phyloP scores from a whole-genome alignment of 2,113 vertebrate species.

The Poeciliopsis occidentalis region DNA sequence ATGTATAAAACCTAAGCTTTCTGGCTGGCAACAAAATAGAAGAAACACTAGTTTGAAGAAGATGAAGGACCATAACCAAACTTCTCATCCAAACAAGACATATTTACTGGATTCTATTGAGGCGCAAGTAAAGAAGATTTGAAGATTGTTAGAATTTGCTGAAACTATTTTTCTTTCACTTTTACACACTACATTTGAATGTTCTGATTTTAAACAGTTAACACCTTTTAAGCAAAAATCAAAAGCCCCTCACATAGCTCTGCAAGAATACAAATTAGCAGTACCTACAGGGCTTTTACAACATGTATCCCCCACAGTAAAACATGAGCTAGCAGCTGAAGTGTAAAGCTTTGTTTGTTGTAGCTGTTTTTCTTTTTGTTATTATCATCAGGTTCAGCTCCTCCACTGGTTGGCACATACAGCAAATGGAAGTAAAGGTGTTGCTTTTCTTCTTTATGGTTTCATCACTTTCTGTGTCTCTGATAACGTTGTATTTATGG shows the following conservation, averaged over 20 bases:
- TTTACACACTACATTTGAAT: background rate
- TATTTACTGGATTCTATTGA: background rate
- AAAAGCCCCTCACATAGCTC: background rate
- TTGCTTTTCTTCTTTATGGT: constrained; percentile 2
- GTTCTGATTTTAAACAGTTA: constrained; percentile 7
- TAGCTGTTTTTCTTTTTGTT: background rate
- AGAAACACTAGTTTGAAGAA: too few species aligned
- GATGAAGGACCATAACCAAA: too few species aligned
- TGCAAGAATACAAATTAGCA: background rate
- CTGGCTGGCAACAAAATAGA: too few species aligned
- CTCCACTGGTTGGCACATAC: background rate
- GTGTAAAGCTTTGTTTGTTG: background rate
- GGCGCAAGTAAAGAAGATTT: background rate
- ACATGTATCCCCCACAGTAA: constrained; percentile 2
- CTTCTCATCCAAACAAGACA: too few species aligned
- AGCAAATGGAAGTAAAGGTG: background rate
- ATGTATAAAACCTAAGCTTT: too few species aligned
- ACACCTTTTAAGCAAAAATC: background rate
- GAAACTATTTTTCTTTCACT: background rate
- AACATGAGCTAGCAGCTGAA: constrained; percentile 1
- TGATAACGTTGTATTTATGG: constrained; percentile 32
- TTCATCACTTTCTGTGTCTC: background rate
- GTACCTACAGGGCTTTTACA: constrained; percentile 14
- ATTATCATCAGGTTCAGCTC: constrained; percentile 3
- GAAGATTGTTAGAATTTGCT: background rate